A percentile compares a stretch with the other conserved stretches of the same genome.
Conservation (phyloP, 1,140 invertebrate species). For the Bombus turneri region DNA sequence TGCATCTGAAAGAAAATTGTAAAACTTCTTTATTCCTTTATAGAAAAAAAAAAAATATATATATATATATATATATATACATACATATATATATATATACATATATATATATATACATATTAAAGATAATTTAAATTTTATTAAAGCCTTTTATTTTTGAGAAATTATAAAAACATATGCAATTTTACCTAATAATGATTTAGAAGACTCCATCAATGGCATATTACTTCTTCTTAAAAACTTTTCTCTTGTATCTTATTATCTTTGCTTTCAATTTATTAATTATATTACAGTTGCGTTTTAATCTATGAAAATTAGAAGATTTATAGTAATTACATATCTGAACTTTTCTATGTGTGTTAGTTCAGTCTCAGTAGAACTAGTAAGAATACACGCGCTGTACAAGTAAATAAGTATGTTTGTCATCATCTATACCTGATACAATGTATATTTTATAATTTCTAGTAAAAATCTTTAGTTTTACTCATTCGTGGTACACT, state of each 20-base stretch:
- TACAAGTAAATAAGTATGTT: neutral
- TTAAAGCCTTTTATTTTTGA: neutral
- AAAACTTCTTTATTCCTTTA: neutral
- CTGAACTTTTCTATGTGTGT: neutral
- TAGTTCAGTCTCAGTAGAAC: neutral
- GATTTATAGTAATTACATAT: neutral
- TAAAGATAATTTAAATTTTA: neutral
- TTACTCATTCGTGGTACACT: neutral
- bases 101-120: too few species aligned
- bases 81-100: too few species aligned
- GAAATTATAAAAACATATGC: too few species aligned
- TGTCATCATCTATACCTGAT: neutral
- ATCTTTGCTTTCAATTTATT: neutral
- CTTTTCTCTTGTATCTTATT: neutral
- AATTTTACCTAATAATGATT: neutral
- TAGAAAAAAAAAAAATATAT: too few species aligned
- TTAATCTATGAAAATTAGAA: too few species aligned
- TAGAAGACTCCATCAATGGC: neutral
- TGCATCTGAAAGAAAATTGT: conserved; percentile 73
- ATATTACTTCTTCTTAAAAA: neutral
- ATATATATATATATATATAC: too few species aligned
- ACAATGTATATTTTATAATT: neutral
- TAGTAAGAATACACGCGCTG: neutral
- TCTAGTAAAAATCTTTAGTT: neutral
- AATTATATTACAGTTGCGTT: too few species aligned